Conservation (phyloP, 2,888 invertebrate species). For the Pelosia muscerda region DNA sequence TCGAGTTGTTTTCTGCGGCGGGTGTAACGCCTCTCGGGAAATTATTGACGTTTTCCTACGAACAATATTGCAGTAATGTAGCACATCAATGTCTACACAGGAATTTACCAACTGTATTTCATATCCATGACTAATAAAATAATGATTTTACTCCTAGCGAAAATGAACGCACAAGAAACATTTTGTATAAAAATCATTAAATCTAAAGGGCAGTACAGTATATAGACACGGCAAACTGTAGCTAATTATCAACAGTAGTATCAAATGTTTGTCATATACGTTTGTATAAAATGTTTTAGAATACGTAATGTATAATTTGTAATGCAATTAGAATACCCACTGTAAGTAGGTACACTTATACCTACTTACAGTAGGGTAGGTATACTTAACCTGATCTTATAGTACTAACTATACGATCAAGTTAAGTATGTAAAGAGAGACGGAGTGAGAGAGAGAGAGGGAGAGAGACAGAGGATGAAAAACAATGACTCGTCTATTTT, state of each 20-base stretch:
- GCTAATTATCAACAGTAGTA: conserved; percentile 24
- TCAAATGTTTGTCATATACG: conserved; percentile 26
- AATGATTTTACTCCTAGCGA: background rate
- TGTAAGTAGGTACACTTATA: no score
- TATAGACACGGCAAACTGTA: no score
- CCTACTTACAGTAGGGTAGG: no score
- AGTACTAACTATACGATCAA: no score
- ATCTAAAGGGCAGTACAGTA: no score
- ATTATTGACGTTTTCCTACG: conserved; percentile 70
- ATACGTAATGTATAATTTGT: background rate
- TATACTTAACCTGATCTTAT: no score
- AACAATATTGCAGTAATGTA: conserved; percentile 63
- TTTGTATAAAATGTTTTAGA: conserved; percentile 20
- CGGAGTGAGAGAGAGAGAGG: background rate
- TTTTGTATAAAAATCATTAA: no score
- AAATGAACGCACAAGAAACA: no score
- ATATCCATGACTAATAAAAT: conserved; percentile 10
- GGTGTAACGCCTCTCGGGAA: conserved; percentile 65
- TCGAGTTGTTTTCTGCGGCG: conserved; percentile 48
- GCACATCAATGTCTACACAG: conserved; percentile 41
- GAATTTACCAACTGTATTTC: conserved; percentile 19
- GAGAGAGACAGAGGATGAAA: no score
- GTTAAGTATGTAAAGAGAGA: no score
- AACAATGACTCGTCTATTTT: background rate
- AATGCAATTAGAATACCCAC: background rate